These are phyloP conservation scores for Prunella himalayana DNA, from an alignment of 2,113 vertebrate genomes.

Conservation along the genomic window DNA sequence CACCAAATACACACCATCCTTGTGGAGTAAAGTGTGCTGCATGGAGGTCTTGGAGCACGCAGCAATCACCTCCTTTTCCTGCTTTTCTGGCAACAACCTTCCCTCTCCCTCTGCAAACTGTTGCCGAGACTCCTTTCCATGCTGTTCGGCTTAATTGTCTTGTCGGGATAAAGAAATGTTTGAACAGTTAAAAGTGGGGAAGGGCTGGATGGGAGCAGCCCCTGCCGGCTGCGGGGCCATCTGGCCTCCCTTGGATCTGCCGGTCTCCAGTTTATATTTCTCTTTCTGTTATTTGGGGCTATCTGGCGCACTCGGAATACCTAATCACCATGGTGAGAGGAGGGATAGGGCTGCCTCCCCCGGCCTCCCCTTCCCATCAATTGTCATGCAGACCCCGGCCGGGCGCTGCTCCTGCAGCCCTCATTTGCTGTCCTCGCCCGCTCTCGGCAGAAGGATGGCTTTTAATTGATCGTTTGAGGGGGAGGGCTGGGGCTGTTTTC, in stretches of 20 bases:
- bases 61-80: not conserved
- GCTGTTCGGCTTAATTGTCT: conserved; percentile 77
- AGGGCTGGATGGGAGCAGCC: conserved; percentile 73
- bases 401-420: conserved; percentile 50
- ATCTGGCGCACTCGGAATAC: conserved; percentile 74
- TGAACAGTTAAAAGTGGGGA: conserved; percentile 79
- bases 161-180: conserved; percentile 81
- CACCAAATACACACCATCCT: fast-evolving
- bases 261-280: conserved; percentile 65
- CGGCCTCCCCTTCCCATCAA: conserved; percentile 63
- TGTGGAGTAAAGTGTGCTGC: not conserved
- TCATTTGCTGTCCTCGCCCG: conserved; percentile 23
- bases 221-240: conserved; percentile 78
- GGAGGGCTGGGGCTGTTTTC: conserved; percentile 50
- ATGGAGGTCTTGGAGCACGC: not conserved
- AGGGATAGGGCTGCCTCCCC: conserved; percentile 56
- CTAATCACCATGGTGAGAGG: conserved; percentile 78
- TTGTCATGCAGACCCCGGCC: conserved; percentile 77
- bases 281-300: conserved; percentile 68
- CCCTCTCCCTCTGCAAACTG: conserved; percentile 60
- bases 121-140: conserved; percentile 70
- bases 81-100: conserved; percentile 35
- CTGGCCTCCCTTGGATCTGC: conserved; percentile 72
- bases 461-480: conserved; percentile 74
- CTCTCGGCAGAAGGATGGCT: conserved; percentile 69